phyloP scores from a whole-genome alignment of 2,113 vertebrate genomes.

The Pterophyllum scalare region DNA sequence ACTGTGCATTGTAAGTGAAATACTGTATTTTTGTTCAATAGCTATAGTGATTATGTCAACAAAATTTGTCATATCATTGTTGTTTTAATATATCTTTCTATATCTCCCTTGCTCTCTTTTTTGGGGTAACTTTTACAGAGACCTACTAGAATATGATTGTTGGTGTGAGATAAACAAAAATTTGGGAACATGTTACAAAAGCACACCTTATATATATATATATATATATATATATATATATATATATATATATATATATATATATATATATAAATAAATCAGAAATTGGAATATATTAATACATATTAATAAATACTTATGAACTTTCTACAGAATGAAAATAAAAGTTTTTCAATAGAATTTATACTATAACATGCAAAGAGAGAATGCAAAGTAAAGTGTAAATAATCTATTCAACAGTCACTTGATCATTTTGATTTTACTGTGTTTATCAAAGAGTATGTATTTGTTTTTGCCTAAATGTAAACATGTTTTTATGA shows the following conservation, averaged over 20 bases:
- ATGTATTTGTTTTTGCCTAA: conserved; percentile 64
- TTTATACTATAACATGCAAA: conserved; percentile 90
- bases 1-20: not conserved
- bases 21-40: conserved; percentile 13
- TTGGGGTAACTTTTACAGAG: not conserved
- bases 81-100: conserved; percentile 20
- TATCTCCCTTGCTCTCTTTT: not conserved
- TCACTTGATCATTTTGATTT: conserved; percentile 74
- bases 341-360: conserved; percentile 86
- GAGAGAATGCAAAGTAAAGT: conserved; percentile 84
- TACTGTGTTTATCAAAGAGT: conserved; percentile 63
- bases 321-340: conserved; percentile 51
- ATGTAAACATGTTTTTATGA: conserved; percentile 69
- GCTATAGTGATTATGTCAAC: conserved; percentile 26
- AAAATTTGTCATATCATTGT: not conserved
- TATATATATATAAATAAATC: conserved; percentile 47
- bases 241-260: no score
- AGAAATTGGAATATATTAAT: conserved; percentile 76
- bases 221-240: no score
- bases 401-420: conserved; percentile 86
- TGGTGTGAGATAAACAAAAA: conserved; percentile 1
- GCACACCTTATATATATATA: conserved; percentile 3
- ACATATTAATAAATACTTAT: conserved; percentile 84
- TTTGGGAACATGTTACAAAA: not conserved
- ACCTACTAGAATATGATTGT: not conserved